Evolutionary conservation across 2,113 vertebrate species (phyloP).

Genomic region (Leptobrachium ailaonicum): DNA sequence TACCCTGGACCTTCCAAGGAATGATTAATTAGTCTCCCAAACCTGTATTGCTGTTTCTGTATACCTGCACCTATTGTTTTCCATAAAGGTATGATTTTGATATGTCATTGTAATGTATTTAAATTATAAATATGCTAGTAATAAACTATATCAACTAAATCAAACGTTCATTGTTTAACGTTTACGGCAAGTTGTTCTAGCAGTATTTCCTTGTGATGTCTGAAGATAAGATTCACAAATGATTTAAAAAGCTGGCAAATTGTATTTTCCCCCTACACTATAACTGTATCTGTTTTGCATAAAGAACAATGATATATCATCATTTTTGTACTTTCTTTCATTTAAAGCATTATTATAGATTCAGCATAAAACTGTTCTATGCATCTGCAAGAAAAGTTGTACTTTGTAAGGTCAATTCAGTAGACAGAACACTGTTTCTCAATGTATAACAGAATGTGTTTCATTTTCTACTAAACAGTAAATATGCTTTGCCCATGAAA

Average conservation of each 20-base stretch:
- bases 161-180: background rate
- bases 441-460: background rate
- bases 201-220: background rate
- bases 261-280: background rate
- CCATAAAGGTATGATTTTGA: too few species aligned
- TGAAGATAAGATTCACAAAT: conserved; percentile 4
- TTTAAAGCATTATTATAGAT: conserved; percentile 19
- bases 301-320: conserved; percentile 22
- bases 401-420: conserved; percentile 6
- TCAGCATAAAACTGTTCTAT: conserved; percentile 22
- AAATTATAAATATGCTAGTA: too few species aligned
- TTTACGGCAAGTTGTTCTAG: background rate
- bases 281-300: conserved; percentile 16
- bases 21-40: too few species aligned
- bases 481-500: conserved; percentile 7
- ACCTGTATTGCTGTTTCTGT: too few species aligned
- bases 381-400: conserved; percentile 18
- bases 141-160: background rate
- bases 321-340: background rate
- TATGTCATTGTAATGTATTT: too few species aligned
- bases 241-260: background rate
- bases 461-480: conserved; percentile 22
- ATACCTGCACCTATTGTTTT: too few species aligned
- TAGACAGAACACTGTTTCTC: background rate
- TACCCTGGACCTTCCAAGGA: too few species aligned